These are phyloP conservation scores for Echinops telfairi DNA, from an alignment of 2,113 vertebrate genomes.

Conservation along the genomic window DNA sequence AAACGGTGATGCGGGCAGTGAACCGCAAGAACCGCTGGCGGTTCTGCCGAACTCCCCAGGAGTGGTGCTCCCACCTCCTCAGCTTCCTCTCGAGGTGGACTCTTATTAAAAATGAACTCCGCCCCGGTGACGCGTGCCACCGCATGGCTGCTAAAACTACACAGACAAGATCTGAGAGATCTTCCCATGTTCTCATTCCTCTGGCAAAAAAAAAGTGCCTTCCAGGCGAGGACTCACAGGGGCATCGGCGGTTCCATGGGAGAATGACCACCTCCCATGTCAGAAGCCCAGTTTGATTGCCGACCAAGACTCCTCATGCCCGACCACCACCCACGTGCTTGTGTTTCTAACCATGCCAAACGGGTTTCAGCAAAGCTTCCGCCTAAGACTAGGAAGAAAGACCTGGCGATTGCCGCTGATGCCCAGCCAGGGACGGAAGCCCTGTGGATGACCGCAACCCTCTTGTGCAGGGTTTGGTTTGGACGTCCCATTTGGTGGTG, in stretches of 20 bases:
- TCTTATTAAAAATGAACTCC: neutral
- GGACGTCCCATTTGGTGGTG: neutral
- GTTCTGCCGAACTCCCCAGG: neutral
- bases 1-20: neutral
- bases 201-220: neutral
- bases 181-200: neutral
- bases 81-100: neutral
- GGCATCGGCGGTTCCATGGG: neutral
- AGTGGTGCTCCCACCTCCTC: neutral
- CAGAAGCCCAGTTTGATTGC: neutral
- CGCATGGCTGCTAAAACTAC: neutral
- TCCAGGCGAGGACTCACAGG: no score
- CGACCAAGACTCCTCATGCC: neutral
- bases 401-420: neutral
- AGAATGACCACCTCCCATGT: neutral
- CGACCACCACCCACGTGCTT: neutral
- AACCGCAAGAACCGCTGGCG: neutral
- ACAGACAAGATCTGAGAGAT: neutral
- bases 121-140: neutral
- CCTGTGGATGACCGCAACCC: neutral
- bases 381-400: neutral
- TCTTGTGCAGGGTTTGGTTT: neutral
- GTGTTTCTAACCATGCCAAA: neutral
- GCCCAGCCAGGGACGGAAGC: neutral
- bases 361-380: neutral